Base-by-base conservation (phyloP, 2,888 invertebrate genomes). In the Siphlonurus alternatus region DNA sequence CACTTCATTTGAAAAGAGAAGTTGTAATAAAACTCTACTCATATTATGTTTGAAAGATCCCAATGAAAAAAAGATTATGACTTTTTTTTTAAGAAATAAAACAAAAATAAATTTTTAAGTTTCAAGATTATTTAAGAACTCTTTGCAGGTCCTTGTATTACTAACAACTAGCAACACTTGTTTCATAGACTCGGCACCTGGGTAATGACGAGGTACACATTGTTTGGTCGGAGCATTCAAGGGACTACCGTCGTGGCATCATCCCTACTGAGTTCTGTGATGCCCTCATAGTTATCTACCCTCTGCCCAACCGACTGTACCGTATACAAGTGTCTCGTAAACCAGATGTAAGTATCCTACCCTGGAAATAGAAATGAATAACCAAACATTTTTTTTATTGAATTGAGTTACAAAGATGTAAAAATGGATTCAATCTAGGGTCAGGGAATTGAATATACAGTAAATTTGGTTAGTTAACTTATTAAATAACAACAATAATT, bases 191-290 rank as follows among this genome's bases (percentile, higher is more conserved):
- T 18, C 84, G 94, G 2, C 97, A 98, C 79, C 80, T 98, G 68
- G 97, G 97, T 61, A 98, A 98, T 77, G 97, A 98, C 76, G 97
- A 98, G 76, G 93, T 99, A 65, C 98, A 98, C 75, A 94, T 99
- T 68, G 95, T 99, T 25, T 99, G 99, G 99, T 96, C 95, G 62
- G 99, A 99, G 74, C 96, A 99, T 77, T 84, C 84, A 76, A 83
- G 96, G 67, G 93, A 96, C 73, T 99, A 99, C 80, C 84, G 95
- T 66, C 84, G 97, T 65, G 95, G 95, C 73, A 96, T 97, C 71
- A 88, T 99, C 73, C 96, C 98, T 64, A 99, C 99, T 15, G 97
- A 99, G 79, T 99, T 99, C 81, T 98, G 97, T 76, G 99, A 99
- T 80, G 93, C 99, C 67, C 83, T 99, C 66, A 93, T 99, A 72